phyloP scores from a whole-genome alignment of 2,113 vertebrate species.

The Ochotona curzoniae region DNA sequence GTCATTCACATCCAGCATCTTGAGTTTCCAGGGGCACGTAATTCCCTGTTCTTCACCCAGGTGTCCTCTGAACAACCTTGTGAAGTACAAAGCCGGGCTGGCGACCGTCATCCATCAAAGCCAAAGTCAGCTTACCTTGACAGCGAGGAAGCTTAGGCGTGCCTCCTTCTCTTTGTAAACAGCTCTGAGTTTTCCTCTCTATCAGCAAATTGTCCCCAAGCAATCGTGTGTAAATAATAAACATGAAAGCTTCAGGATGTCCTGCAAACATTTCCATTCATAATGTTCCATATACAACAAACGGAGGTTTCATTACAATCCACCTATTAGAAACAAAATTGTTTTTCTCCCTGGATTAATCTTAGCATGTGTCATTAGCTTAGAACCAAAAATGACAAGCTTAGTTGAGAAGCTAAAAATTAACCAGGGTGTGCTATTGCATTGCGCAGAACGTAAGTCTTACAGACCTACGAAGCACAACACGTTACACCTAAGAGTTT shows the following conservation, averaged over 20 bases:
- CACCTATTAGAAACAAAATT: constrained; percentile 71
- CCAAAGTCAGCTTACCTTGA: constrained; percentile 64
- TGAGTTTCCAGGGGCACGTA: constrained; percentile 29
- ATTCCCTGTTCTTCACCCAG: constrained; percentile 7
- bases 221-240: constrained; percentile 60
- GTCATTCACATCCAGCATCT: not conserved
- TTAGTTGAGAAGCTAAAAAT: constrained; percentile 46
- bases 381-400: constrained; percentile 29
- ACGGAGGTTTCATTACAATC: constrained; percentile 40
- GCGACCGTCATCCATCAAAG: constrained; percentile 68
- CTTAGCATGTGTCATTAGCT: constrained; percentile 38
- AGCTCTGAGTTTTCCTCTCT: constrained; percentile 70
- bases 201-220: constrained; percentile 77
- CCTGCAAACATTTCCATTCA: constrained; percentile 70
- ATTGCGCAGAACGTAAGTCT: not conserved
- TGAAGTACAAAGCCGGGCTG: constrained; percentile 60
- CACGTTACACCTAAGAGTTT: not conserved
- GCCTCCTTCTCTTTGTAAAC: constrained; percentile 72
- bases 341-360: constrained; percentile 64
- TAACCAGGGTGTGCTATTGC: not conserved
- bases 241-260: constrained; percentile 60
- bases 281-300: constrained; percentile 64
- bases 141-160: constrained; percentile 61
- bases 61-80: constrained; percentile 63
- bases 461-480: not conserved